A percentile compares a stretch with the other conserved stretches of the same genome.
phyloP scores from a whole-genome alignment of 2,113 vertebrate genomes.

The Ciconia stormi region DNA sequence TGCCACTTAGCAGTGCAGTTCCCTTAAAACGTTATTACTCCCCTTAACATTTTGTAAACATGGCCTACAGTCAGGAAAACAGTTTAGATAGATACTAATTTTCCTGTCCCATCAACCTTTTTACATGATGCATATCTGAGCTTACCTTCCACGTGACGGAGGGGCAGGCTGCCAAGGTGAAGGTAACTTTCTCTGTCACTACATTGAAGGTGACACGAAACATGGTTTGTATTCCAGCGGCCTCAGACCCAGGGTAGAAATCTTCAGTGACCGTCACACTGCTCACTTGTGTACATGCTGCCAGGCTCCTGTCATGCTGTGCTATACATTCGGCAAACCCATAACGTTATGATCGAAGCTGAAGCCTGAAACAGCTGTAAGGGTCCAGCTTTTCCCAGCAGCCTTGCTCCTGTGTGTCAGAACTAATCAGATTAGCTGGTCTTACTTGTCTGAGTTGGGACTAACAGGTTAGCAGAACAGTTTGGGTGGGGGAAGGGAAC shows the following conservation, averaged over 20 bases:
- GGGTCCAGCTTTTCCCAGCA: conserved; percentile 27
- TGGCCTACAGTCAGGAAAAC: neutral
- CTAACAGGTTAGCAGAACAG: conserved; percentile 58
- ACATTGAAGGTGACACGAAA: conserved; percentile 52
- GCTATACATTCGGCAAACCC: neutral
- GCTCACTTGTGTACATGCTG: conserved; percentile 15
- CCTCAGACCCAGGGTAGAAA: neutral
- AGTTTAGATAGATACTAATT: neutral
- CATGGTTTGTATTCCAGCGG: conserved; percentile 29
- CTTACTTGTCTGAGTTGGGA: conserved; percentile 61
- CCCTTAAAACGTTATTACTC: neutral
- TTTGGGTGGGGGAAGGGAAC: conserved; percentile 51
- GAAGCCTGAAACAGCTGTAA: conserved; percentile 31
- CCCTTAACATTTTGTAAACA: neutral
- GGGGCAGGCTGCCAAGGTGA: conserved; percentile 39
- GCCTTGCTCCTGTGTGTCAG: conserved; percentile 54
- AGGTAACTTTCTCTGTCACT: conserved; percentile 52
- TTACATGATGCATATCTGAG: neutral
- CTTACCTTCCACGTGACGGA: conserved; percentile 39
- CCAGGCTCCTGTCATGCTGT: neutral
- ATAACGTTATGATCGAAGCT: neutral
- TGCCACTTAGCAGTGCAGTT: neutral
- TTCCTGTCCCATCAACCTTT: neutral
- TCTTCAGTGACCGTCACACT: neutral
- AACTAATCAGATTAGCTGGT: conserved; percentile 64